Conservation (phyloP, 2,888 invertebrate genomes). For the Rotaria sp. region DNA sequence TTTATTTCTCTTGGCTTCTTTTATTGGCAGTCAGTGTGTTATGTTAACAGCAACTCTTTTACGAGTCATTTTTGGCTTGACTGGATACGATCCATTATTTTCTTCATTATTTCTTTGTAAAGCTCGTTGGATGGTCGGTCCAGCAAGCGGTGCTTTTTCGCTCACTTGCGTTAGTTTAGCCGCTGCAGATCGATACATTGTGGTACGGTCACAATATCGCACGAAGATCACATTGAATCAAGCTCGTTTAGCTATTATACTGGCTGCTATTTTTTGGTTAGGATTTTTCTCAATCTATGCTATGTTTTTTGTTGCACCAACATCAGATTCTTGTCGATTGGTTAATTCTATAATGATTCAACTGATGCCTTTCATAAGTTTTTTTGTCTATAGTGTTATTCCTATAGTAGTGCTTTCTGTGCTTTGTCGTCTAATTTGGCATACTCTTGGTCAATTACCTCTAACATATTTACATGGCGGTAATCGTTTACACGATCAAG, state of each 20-base stretch:
- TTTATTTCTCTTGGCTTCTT: neutral
- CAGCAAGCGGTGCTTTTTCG: neutral
- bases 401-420: neutral
- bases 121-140: neutral
- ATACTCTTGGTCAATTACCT: neutral
- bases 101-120: neutral
- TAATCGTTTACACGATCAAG: neutral
- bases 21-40: neutral
- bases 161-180: neutral
- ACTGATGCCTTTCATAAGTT: neutral
- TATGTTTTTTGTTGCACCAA: neutral
- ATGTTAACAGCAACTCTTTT: neutral
- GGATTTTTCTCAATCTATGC: neutral
- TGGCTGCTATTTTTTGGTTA: neutral
- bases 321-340: neutral
- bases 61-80: neutral
- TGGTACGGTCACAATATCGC: neutral
- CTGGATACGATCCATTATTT: neutral
- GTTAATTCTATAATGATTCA: neutral
- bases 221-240: neutral
- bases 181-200: neutral
- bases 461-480: neutral
- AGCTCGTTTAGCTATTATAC: neutral
- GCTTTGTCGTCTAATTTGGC: neutral
- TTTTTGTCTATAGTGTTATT: neutral